These are phyloP conservation scores for Copidosoma aretas DNA, from an alignment of 2,888 invertebrate species.

Conservation along the genomic window DNA sequence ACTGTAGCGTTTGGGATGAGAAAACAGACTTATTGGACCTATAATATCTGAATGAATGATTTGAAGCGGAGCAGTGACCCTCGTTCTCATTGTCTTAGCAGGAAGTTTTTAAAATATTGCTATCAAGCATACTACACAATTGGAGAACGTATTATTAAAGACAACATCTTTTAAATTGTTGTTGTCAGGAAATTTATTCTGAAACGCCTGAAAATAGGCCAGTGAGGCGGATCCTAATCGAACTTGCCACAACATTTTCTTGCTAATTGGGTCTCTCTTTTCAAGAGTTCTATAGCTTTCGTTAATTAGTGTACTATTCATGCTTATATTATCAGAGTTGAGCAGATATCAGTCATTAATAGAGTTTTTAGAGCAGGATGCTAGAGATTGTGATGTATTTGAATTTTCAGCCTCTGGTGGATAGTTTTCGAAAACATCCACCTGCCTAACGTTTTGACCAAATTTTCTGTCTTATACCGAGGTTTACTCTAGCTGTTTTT, in stretches of 20 bases:
- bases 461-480: too few relatives aligned
- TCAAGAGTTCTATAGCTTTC: conserved; percentile 8
- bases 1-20: conserved; percentile 38
- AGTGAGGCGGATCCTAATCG: conserved; percentile 43
- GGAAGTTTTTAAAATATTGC: conserved; percentile 44
- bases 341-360: conserved; percentile 22
- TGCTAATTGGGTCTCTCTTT: conserved; percentile 29
- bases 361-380: neutral
- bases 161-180: conserved; percentile 29
- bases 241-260: conserved; percentile 45
- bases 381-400: neutral
- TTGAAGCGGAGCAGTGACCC: conserved; percentile 39
- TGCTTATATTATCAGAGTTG: conserved; percentile 32
- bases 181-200: conserved; percentile 31
- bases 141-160: conserved; percentile 42
- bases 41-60: conserved; percentile 43
- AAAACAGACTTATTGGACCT: conserved; percentile 37
- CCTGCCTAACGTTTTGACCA: neutral
- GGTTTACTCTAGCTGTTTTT: neutral
- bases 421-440: neutral
- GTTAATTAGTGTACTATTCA: conserved; percentile 11
- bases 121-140: conserved; percentile 43
- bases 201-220: conserved; percentile 29
- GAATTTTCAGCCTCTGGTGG: neutral
- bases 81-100: conserved; percentile 31